Evolutionary conservation across 2,888 invertebrate species (phyloP).

Genomic region (Formica aserva): DNA sequence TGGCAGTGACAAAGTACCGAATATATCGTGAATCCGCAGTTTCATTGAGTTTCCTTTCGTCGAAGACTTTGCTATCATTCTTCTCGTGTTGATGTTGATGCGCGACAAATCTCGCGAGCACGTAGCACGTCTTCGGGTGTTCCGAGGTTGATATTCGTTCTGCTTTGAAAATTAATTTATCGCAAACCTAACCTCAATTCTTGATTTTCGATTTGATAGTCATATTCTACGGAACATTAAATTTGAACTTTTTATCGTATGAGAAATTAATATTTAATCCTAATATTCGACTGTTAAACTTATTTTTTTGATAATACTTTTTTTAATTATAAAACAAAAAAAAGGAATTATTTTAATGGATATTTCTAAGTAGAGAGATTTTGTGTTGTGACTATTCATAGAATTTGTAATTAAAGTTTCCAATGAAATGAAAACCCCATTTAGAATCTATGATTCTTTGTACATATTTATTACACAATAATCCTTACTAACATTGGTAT

Average conservation of each 20-base stretch:
- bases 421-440: neutral
- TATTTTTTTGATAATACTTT: too few species aligned
- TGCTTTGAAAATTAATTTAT: neutral
- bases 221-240: neutral
- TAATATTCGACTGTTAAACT: neutral
- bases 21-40: conserved; percentile 4
- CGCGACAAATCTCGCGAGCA: neutral
- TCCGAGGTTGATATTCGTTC: conserved; percentile 18
- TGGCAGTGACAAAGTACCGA: conserved; percentile 71
- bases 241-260: neutral
- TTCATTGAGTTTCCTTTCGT: conserved; percentile 45
- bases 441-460: neutral
- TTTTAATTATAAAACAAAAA: neutral
- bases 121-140: neutral
- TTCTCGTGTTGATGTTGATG: neutral
- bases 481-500: neutral
- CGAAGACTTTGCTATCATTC: conserved; percentile 16
- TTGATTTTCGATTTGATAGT: neutral
- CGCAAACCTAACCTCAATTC: conserved; percentile 1
- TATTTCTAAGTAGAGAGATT: neutral
- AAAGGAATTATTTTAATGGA: neutral
- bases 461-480: neutral
- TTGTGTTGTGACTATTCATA: neutral
- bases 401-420: neutral
- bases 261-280: neutral